A percentile compares a stretch with the other conserved stretches of the same genome.
phyloP scores from a whole-genome alignment of 2,888 invertebrate genomes.

The Deroplatys truncata region DNA sequence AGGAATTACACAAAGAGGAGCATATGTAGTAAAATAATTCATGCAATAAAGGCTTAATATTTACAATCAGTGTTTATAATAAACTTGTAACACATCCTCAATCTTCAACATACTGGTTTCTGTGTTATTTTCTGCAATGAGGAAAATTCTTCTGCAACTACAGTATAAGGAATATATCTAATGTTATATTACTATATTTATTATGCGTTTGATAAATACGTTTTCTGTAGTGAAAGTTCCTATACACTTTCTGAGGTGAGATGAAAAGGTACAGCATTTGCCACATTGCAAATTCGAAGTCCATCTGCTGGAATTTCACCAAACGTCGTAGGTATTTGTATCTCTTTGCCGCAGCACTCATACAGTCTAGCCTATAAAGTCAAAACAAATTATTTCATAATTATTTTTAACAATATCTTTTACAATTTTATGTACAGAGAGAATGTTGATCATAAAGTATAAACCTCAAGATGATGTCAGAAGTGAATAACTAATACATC shows the following conservation, averaged over 20 bases:
- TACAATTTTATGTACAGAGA: not conserved
- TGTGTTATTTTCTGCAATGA: too few relatives aligned
- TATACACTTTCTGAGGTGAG: constrained; percentile 93
- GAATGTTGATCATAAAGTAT: not conserved
- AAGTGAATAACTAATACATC: too few relatives aligned
- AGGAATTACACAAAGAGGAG: too few relatives aligned
- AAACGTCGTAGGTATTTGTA: constrained; percentile 82
- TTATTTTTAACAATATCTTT: not conserved
- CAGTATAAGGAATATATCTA: too few relatives aligned
- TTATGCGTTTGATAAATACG: constrained; percentile 51
- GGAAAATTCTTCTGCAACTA: too few relatives aligned
- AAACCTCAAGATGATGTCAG: not conserved
- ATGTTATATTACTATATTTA: too few relatives aligned
- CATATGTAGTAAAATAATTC: too few relatives aligned
- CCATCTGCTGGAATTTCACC: constrained; percentile 94
- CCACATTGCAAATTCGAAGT: constrained; percentile 99
- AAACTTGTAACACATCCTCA: too few relatives aligned
- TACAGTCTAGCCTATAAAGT: constrained; percentile 60
- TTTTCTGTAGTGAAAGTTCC: constrained; percentile 97
- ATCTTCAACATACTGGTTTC: too few relatives aligned
- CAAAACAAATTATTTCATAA: constrained; percentile 6
- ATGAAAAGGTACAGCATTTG: constrained; percentile 95
- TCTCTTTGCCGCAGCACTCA: constrained; percentile 82
- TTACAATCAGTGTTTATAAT: too few relatives aligned
- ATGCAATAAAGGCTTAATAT: too few relatives aligned